A percentile compares a stretch with the other conserved stretches of the same genome.
phyloP scores from a whole-genome alignment of 2,888 invertebrate species.

The Rhagophthalmus giganteus region DNA sequence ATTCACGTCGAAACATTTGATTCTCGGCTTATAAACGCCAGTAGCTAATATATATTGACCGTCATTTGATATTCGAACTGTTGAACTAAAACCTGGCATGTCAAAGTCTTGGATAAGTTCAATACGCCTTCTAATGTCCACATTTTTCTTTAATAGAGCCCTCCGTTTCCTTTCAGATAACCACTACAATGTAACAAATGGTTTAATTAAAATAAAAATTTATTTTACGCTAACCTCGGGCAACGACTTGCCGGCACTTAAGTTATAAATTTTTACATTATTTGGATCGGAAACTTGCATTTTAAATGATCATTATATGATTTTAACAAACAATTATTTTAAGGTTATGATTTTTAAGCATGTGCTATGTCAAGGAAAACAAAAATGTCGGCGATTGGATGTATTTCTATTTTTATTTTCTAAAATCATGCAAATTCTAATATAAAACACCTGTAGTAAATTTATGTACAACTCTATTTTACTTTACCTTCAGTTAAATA shows the following conservation, averaged over 20 bases:
- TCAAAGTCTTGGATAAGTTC: conserved; percentile 99
- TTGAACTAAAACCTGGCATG: conserved; percentile 93
- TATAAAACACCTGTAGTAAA: background rate
- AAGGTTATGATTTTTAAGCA: conserved; percentile 5
- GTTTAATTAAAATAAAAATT: background rate
- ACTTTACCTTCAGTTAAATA: background rate
- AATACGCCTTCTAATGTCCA: conserved; percentile 86
- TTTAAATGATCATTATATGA: background rate
- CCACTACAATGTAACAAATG: no score
- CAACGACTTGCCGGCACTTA: conserved; percentile 94
- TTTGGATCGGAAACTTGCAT: conserved; percentile 95
- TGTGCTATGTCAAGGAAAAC: background rate
- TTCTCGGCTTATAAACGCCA: conserved; percentile 93
- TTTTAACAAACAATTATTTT: background rate
- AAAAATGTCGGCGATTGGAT: background rate
- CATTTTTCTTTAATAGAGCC: conserved; percentile 82
- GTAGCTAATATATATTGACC: conserved; percentile 90
- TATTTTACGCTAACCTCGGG: conserved; percentile 77
- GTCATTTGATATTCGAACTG: conserved; percentile 83
- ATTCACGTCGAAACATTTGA: conserved; percentile 95
- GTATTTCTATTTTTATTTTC: no score
- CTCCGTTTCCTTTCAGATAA: conserved; percentile 81
- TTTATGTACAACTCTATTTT: background rate
- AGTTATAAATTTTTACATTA: conserved; percentile 96
- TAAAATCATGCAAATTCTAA: no score